These are phyloP conservation scores for Eurystomus glaucurus DNA, from an alignment of 2,797 vertebrate genomes.

Conservation along the genomic window DNA sequence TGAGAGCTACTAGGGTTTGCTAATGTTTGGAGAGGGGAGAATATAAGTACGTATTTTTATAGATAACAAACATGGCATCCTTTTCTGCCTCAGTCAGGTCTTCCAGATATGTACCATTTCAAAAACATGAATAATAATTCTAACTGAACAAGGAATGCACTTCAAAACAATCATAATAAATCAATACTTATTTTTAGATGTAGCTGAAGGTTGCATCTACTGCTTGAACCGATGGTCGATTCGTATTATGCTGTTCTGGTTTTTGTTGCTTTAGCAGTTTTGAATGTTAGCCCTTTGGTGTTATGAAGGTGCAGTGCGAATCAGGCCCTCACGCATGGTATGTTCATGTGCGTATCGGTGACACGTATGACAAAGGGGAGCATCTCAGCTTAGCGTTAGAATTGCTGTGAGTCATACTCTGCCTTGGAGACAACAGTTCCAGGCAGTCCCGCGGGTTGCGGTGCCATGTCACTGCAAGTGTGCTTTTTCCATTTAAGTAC, in stretches of 20 bases:
- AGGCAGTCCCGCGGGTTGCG: neutral
- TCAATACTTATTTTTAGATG: neutral
- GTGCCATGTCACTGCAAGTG: neutral
- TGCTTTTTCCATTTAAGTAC: neutral
- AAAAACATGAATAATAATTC: neutral
- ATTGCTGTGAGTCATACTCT: constrained; percentile 8
- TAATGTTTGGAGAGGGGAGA: neutral
- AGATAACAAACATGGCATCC: neutral
- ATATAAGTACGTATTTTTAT: neutral
- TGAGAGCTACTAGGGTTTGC: neutral
- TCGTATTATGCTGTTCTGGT: rapidly evolving
- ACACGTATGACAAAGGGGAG: neutral
- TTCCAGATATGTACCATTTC: neutral
- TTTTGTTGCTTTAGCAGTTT: neutral
- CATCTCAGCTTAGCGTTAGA: neutral
- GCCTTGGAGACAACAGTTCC: neutral
- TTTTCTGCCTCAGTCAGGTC: neutral
- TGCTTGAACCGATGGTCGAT: neutral
- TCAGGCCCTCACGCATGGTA: neutral
- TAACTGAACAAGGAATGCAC: neutral
- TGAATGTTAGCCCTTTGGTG: neutral
- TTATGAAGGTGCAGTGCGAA: neutral
- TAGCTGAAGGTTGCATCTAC: neutral
- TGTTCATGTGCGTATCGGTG: neutral
- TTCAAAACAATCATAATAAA: neutral